Evolutionary conservation across 2,113 vertebrate species (phyloP).

Genomic region (Heterotilapia buettikoferi): DNA sequence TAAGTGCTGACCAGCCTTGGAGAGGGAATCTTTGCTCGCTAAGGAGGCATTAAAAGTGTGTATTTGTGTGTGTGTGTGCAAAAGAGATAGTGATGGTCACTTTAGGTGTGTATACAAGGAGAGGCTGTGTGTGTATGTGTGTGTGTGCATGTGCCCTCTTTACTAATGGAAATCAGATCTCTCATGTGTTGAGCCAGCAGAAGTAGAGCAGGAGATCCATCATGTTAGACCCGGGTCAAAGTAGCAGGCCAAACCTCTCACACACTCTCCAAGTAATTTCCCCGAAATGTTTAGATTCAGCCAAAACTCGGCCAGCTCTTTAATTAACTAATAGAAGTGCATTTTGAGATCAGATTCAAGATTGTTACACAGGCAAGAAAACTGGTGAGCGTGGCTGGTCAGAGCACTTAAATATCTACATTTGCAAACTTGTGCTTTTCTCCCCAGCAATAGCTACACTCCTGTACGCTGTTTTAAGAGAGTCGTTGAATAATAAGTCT

Average conservation of each 20-base stretch:
- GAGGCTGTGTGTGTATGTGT: background rate
- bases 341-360: background rate
- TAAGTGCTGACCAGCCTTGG: conserved; percentile 13
- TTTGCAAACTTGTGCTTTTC: background rate
- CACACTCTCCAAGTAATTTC: conserved; percentile 5
- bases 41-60: conserved; percentile 13
- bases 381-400: background rate
- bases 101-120: background rate
- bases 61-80: background rate
- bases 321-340: conserved; percentile 4
- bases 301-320: background rate
- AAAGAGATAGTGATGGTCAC: background rate
- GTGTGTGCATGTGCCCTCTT: conserved; percentile 18
- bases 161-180: conserved; percentile 59
- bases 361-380: background rate
- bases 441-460: background rate
- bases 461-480: background rate
- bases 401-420: background rate
- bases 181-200: conserved; percentile 61
- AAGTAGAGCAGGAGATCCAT: conserved; percentile 59
- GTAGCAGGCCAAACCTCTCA: background rate
- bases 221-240: conserved; percentile 30
- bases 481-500: background rate
- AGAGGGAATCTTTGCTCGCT: background rate
- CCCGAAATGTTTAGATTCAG: conserved; percentile 1